Percentiles rank a stretch among this genome's conserved stretches.
Evolutionary conservation across 2,113 vertebrate genomes (phyloP).

Genomic region (Indri indri): DNA sequence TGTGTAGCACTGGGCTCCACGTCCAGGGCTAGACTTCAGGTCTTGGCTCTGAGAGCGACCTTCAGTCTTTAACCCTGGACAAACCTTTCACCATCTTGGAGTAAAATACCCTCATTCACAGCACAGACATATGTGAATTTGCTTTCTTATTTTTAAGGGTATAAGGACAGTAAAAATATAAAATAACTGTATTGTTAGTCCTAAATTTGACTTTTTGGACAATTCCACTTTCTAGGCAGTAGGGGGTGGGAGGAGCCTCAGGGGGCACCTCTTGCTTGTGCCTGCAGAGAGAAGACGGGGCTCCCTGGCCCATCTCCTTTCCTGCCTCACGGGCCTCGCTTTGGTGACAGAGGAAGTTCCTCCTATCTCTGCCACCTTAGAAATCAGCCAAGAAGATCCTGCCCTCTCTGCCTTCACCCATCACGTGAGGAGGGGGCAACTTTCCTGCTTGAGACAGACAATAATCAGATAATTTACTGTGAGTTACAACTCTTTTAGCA

Average conservation of each 20-base stretch:
- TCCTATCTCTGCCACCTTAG: not conserved
- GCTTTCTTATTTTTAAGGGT: not conserved
- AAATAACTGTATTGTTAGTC: not conserved
- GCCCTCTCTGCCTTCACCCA: not conserved
- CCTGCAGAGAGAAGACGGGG: not conserved
- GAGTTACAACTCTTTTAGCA: not conserved
- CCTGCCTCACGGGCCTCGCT: not conserved
- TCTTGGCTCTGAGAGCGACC: not conserved
- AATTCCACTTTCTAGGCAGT: not conserved
- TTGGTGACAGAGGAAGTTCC: not conserved
- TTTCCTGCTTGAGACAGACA: not conserved
- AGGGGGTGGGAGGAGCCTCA: too few relatives aligned
- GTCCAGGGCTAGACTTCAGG: not conserved
- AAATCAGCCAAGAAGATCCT: not conserved
- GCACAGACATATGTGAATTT: not conserved
- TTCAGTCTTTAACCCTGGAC: not conserved
- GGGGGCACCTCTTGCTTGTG: not conserved
- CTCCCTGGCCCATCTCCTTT: not conserved
- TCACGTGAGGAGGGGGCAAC: not conserved
- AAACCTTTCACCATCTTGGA: not conserved
- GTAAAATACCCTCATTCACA: not conserved
- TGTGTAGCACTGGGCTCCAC: not conserved
- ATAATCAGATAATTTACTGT: not conserved
- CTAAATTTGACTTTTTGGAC: not conserved
- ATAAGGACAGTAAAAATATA: not conserved